Conservation (phyloP, 1,140 invertebrate genomes). For the Chironomus tepperi region DNA sequence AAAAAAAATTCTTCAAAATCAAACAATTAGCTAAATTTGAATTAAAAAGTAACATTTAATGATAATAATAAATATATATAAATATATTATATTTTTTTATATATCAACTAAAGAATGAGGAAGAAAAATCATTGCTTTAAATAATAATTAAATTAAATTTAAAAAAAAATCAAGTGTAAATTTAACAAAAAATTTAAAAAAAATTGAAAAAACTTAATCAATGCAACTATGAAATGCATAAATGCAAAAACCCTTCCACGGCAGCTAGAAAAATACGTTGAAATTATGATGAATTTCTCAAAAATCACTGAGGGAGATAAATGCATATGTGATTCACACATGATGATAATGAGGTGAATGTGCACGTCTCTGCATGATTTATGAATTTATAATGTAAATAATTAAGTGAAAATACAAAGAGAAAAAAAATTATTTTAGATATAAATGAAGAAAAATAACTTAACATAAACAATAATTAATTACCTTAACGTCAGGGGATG, state of each 20-base stretch:
- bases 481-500: no score
- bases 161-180: background rate
- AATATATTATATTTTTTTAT: background rate
- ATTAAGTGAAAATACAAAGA: no score
- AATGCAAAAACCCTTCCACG: slow-evolving; percentile 14
- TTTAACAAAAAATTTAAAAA: no score
- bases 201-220: background rate
- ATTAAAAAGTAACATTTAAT: background rate
- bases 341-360: no score
- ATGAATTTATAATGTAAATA: no score
- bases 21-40: slow-evolving; percentile 2
- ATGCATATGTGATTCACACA: no score
- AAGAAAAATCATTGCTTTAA: background rate
- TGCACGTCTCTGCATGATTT: no score
- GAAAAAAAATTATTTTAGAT: no score
- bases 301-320: no score
- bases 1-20: background rate
- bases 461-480: no score
- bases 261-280: slow-evolving; percentile 18
- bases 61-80: background rate
- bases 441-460: no score
- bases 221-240: slow-evolving; percentile 21
- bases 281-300: background rate
- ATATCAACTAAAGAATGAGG: background rate
- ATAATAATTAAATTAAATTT: background rate